Evolutionary conservation across 2,797 vertebrate species (phyloP).

Genomic region (Clamator glandarius): DNA sequence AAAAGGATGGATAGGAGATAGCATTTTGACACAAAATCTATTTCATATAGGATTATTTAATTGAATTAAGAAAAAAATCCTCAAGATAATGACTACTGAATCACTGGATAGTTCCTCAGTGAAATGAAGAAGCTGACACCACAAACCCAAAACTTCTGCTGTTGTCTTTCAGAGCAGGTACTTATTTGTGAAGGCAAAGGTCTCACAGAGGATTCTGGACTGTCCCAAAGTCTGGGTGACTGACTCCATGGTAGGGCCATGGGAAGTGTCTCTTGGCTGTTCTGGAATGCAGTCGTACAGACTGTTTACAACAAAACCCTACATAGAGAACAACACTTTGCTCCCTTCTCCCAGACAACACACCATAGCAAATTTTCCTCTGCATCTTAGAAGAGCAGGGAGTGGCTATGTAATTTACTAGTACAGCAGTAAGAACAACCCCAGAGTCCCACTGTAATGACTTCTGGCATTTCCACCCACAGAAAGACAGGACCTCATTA

Average conservation of each 20-base stretch:
- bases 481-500: background rate
- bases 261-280: rapidly evolving
- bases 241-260: background rate
- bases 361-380: background rate
- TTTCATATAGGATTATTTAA: background rate
- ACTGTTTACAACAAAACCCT: background rate
- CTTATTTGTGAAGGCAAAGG: conserved; percentile 30
- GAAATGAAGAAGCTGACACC: conserved; percentile 7
- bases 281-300: background rate
- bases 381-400: background rate
- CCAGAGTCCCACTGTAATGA: background rate
- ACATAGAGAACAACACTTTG: background rate
- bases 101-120: background rate
- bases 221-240: background rate
- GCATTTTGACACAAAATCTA: background rate
- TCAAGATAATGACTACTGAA: background rate
- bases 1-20: background rate
- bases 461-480: background rate
- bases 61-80: background rate
- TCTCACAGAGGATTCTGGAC: background rate
- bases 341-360: background rate
- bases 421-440: background rate
- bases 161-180: background rate
- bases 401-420: background rate
- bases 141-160: background rate